phyloP scores from a whole-genome alignment of 2,113 vertebrate species.

The Ranitomeya variabilis region DNA sequence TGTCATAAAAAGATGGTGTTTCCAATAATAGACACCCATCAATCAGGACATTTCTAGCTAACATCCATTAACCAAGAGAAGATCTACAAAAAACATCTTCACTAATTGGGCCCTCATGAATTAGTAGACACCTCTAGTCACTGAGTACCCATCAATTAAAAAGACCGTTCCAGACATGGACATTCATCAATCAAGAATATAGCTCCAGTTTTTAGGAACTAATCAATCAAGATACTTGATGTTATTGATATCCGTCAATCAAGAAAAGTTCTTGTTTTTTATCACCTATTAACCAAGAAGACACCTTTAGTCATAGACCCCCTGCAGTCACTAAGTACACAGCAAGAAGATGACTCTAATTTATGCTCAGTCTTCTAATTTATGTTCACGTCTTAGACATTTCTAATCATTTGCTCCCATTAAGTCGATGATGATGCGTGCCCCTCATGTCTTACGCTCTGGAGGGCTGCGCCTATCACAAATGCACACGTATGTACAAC shows the following conservation, averaged over 20 bases:
- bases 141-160: neutral
- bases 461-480: neutral
- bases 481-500: neutral
- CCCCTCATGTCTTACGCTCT: neutral
- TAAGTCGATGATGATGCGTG: no score
- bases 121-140: neutral
- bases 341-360: neutral
- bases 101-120: neutral
- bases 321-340: neutral
- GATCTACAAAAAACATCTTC: neutral
- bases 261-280: neutral
- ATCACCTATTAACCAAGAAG: neutral
- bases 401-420: no score
- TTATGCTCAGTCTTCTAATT: neutral
- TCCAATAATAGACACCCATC: neutral
- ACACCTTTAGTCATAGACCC: neutral
- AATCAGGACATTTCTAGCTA: neutral
- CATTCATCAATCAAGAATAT: neutral
- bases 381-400: no score
- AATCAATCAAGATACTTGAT: no score
- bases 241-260: neutral
- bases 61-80: neutral
- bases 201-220: neutral
- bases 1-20: no score
- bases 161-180: neutral